Percentiles rank a stretch among this genome's conserved stretches.
Evolutionary conservation across 2,797 vertebrate genomes (phyloP).

Genomic region (Epinephelus awoara): DNA sequence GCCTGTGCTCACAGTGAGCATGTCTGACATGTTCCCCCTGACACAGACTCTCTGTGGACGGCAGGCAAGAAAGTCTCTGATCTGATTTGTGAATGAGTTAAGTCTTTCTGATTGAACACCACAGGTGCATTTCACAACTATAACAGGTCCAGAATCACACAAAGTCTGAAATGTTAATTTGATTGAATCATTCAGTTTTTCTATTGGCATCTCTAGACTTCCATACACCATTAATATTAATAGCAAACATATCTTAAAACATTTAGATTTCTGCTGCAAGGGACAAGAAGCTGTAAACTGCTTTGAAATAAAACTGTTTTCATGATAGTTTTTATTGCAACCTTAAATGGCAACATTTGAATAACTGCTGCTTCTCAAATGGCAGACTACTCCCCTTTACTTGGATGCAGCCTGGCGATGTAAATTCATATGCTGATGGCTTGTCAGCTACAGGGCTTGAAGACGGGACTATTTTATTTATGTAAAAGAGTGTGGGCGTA

Average conservation of each 20-base stretch:
- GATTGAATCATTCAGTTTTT: not conserved
- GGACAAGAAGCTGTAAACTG: slow-evolving; percentile 1
- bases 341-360: slow-evolving; percentile 33
- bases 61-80: too few species aligned
- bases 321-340: slow-evolving; percentile 19
- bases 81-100: too few species aligned
- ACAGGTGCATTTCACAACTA: too few species aligned
- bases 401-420: slow-evolving; percentile 4
- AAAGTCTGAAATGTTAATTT: not conserved
- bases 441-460: slow-evolving; percentile 46
- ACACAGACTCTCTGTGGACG: too few species aligned
- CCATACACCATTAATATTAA: not conserved
- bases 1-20: too few species aligned
- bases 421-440: slow-evolving; percentile 40
- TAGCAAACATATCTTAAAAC: not conserved
- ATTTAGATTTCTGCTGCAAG: not conserved
- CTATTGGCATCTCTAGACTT: not conserved
- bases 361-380: slow-evolving; percentile 31
- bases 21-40: too few species aligned
- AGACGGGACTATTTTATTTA: slow-evolving; percentile 46
- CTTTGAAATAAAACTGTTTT: slow-evolving; percentile 16
- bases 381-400: not conserved
- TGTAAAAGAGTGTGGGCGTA: slow-evolving; percentile 35
- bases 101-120: too few species aligned
- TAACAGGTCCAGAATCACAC: too few species aligned